phyloP scores from a whole-genome alignment of 2,888 invertebrate species.

The Schizaphis graminum region DNA sequence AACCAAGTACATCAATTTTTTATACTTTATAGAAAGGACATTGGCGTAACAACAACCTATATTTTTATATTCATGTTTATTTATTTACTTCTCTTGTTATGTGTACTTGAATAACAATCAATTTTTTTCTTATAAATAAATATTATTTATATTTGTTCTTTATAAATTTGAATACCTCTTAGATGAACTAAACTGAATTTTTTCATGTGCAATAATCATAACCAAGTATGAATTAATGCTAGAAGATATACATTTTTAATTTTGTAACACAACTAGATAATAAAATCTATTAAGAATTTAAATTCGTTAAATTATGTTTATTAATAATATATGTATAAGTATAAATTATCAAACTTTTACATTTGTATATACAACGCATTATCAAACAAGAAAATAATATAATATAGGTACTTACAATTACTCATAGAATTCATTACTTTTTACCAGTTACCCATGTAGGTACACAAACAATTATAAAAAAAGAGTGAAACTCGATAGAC shows the following conservation, averaged over 20 bases:
- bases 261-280: not conserved
- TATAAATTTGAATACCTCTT: not conserved
- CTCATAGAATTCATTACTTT: slow-evolving; percentile 9
- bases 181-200: not conserved
- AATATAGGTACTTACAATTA: too few species aligned
- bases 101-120: not conserved
- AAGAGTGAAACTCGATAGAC: slow-evolving; percentile 50
- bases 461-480: slow-evolving; percentile 33
- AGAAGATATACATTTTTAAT: not conserved
- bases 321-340: not conserved
- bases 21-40: not conserved
- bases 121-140: slow-evolving; percentile 13
- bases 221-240: not conserved
- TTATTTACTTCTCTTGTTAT: not conserved
- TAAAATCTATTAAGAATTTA: not conserved
- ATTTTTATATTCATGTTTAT: not conserved
- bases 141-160: not conserved
- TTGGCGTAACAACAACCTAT: not conserved
- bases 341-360: slow-evolving; percentile 35
- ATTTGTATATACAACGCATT: not conserved
- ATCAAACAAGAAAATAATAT: slow-evolving; percentile 36
- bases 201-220: not conserved
- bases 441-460: not conserved
- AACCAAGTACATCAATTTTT: not conserved
- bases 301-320: not conserved